Base-by-base conservation (phyloP, 2,797 vertebrate genomes). In the Gallirallus australis region DNA sequence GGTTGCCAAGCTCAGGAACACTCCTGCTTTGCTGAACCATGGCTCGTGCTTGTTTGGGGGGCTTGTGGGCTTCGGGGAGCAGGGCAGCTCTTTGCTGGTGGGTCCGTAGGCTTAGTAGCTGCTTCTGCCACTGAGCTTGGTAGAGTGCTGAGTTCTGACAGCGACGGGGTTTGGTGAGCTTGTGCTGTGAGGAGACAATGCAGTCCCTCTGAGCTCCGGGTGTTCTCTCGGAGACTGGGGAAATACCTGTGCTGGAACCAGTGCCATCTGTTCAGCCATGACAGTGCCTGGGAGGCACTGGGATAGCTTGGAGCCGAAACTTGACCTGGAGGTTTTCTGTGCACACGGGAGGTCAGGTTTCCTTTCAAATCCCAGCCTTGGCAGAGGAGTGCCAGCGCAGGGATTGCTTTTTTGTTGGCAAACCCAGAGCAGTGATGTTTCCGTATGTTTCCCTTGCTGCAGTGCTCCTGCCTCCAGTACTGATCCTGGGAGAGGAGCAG, bases 251-350 rank as follows among this genome's bases (percentile, higher is more conserved):
- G 57, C 77, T 39, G 82, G 76, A 71, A 15, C 72, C 21, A 13
- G 61, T 25, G 89, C 77, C 33, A 7, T 66, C 63, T 37, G 65
- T 17, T 15, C 0, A 12, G 78, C 47, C 8, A 3, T 7, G 68
- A 35, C 16, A 3, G 12, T 19, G 77, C 71, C 42, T 19, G 76
- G 18, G 3, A 30, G 0, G 37, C 87, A 85, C 79, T 45, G 71
- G 48, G 35, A 15, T 7, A n/a, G 78, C 54, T 59, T 2, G 76
- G 61, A 52, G 86, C 91, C 82, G 91, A 93, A 93, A 82, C 95
- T 80, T 53, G 93, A 85, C 95, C 94, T 90, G 95, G 95, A 90
- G 94, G 87, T 89, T 77, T 90, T 93, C 93, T 88, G 15, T 4
- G 2, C 57, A 82, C 76, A 0, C 20, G 4, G 42, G 15, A 90